Evolutionary conservation across 23 tunicate genomes (phyloP).

Genomic region (Aplidium turbinatum): DNA sequence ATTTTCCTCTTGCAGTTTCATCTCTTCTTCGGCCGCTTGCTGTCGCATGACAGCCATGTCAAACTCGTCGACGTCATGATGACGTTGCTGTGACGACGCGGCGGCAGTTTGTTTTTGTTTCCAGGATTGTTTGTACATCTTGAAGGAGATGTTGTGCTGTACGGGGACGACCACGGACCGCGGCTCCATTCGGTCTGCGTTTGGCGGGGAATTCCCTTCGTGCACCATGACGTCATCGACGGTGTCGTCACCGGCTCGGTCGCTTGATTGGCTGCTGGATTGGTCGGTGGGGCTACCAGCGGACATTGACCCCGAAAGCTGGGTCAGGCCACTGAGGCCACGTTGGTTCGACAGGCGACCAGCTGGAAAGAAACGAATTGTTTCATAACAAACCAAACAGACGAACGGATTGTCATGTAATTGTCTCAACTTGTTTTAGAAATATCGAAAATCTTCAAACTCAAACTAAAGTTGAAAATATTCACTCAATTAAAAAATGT

Average conservation of each 20-base stretch:
- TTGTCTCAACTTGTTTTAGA: too few relatives aligned
- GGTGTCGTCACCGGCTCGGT: constrained; percentile 8
- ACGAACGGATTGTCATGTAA: not conserved
- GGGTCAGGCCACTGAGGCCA: constrained; percentile 21
- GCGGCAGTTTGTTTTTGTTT: constrained; percentile 13
- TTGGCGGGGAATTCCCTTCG: not conserved
- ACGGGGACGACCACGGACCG: constrained; percentile 57
- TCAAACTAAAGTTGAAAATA: too few relatives aligned
- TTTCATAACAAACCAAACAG: not conserved
- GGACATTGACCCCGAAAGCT: constrained; percentile 33
- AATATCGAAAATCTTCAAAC: too few relatives aligned
- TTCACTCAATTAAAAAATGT: too few relatives aligned
- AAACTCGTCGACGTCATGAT: constrained; percentile 9
- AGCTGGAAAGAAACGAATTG: constrained; percentile 16
- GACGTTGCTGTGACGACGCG: not conserved
- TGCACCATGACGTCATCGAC: not conserved
- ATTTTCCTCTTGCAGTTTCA: not conserved
- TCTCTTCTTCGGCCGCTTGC: not conserved
- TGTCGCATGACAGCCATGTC: not conserved
- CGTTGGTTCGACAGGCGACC: constrained; percentile 57
- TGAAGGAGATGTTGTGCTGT: constrained; percentile 48
- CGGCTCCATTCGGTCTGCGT: constrained; percentile 25
- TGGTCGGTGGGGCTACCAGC: constrained; percentile 41
- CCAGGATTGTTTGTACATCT: constrained; percentile 36
- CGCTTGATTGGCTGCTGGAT: constrained; percentile 55